These are phyloP conservation scores for Leucania comma DNA, from an alignment of 2,888 invertebrate species.

Conservation along the genomic window DNA sequence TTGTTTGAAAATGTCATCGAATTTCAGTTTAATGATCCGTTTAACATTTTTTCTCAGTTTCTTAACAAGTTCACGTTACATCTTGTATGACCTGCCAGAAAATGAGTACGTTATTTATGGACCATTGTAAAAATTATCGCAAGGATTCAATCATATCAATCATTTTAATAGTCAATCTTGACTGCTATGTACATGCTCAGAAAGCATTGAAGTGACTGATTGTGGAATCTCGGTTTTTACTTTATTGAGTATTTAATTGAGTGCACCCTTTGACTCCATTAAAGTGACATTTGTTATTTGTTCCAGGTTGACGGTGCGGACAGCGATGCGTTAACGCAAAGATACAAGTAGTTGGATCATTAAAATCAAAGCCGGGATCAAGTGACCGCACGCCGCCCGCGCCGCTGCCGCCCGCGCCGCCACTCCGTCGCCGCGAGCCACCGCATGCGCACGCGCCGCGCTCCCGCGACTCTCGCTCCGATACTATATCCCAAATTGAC, in stretches of 20 bases:
- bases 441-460: conserved; percentile 73
- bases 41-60: background rate
- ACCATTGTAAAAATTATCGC: background rate
- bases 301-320: conserved; percentile 66
- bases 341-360: conserved; percentile 69
- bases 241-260: background rate
- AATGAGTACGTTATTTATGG: background rate
- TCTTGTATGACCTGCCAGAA: background rate
- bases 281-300: conserved; percentile 46
- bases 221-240: background rate
- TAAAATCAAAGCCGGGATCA: conserved; percentile 80
- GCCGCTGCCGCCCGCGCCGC: conserved; percentile 65
- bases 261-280: background rate
- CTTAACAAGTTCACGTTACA: conserved; percentile 3
- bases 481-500: conserved; percentile 64
- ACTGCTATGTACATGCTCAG: background rate
- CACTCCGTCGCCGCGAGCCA: conserved; percentile 81
- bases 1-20: conserved; percentile 7
- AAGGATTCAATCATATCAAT: background rate
- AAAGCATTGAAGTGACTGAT: background rate
- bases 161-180: background rate
- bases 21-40: conserved; percentile 1
- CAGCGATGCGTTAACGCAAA: conserved; percentile 66
- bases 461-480: conserved; percentile 54
- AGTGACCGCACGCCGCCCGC: conserved; percentile 73